A percentile compares a stretch with the other conserved stretches of the same genome.
Evolutionary conservation across 2,113 vertebrate species (phyloP).

Genomic region (Salvelinus namaycush): DNA sequence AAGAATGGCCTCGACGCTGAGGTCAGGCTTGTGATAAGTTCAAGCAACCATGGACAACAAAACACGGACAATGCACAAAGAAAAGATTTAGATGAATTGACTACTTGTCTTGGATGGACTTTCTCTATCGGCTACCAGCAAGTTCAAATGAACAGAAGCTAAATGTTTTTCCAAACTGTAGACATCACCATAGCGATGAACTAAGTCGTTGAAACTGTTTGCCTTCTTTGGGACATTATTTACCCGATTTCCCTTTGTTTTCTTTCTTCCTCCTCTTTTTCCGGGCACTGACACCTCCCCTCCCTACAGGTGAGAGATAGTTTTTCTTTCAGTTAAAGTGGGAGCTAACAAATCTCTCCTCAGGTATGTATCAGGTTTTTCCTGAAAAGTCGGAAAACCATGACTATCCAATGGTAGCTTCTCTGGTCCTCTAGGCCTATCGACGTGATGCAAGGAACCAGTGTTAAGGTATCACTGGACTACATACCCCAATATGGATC

Average conservation of each 20-base stretch:
- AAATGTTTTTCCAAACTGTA: neutral
- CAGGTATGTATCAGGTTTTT: constrained; percentile 23
- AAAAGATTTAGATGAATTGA: neutral
- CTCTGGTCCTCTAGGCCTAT: no score
- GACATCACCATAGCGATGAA: neutral
- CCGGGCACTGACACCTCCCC: neutral
- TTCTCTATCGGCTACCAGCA: no score
- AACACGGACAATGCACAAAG: neutral
- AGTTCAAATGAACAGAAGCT: neutral
- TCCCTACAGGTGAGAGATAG: neutral
- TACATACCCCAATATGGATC: no score
- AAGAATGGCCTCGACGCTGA: constrained; percentile 32
- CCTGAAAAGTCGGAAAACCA: constrained; percentile 8
- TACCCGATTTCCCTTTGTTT: neutral
- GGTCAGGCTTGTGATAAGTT: constrained; percentile 12
- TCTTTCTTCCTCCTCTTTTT: neutral
- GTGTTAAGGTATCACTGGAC: no score
- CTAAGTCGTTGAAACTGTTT: neutral
- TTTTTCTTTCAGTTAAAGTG: neutral
- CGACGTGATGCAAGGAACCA: no score
- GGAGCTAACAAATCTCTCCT: constrained; percentile 12
- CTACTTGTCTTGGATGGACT: no score
- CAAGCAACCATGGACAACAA: neutral
- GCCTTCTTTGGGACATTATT: neutral
- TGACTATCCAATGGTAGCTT: neutral